A percentile compares a stretch with the other conserved stretches of the same genome.
Evolutionary conservation across 2,113 vertebrate genomes (phyloP).

Genomic region (Pontoporia blainvillei): DNA sequence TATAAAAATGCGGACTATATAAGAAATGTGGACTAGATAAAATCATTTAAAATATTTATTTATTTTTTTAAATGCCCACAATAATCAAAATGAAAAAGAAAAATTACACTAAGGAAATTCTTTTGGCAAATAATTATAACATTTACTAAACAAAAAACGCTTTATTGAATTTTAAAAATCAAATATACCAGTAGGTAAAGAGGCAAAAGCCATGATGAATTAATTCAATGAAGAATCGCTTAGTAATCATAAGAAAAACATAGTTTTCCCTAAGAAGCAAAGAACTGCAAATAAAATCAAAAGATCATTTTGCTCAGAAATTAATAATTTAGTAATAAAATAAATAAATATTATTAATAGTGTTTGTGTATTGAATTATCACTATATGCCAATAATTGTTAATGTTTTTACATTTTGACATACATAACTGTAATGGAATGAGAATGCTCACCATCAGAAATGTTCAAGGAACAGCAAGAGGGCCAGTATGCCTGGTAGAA

Average conservation of each 20-base stretch:
- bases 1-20: no score
- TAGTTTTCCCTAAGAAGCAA: background rate
- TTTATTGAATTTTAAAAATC: background rate
- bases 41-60: background rate
- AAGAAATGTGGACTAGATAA: background rate
- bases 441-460: background rate
- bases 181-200: background rate
- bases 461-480: background rate
- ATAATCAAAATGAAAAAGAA: background rate
- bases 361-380: background rate
- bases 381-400: background rate
- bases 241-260: background rate
- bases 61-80: background rate
- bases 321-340: background rate
- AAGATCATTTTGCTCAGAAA: background rate
- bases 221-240: background rate
- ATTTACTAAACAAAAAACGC: background rate
- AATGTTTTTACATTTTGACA: background rate
- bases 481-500: background rate
- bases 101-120: background rate
- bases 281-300: background rate
- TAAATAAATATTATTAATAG: background rate
- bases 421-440: background rate
- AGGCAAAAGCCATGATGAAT: background rate
- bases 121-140: background rate